Evolutionary conservation across 2,113 vertebrate genomes (phyloP).

Genomic region (Pelecanoides urinatrix): DNA sequence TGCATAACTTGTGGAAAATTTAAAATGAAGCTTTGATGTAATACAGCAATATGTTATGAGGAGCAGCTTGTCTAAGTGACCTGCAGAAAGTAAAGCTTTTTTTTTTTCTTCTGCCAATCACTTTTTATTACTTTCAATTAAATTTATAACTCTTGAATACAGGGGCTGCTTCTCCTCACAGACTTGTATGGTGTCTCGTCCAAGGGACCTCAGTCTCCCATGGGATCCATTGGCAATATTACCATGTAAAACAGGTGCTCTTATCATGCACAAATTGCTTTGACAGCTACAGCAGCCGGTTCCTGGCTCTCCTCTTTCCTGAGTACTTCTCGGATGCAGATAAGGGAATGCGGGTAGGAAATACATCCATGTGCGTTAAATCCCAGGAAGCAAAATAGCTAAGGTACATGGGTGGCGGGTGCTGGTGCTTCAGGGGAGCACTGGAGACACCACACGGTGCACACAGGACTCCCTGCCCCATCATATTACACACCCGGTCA

Average conservation of each 20-base stretch:
- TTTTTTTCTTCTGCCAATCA: neutral
- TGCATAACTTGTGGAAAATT: neutral
- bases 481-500: neutral
- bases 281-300: neutral
- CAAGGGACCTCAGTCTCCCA: neutral
- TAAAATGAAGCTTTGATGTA: neutral
- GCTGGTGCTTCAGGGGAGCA: neutral
- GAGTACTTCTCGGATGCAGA: neutral
- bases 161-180: neutral
- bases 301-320: neutral
- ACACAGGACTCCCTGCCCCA: fast-evolving
- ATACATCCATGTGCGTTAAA: neutral
- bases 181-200: neutral
- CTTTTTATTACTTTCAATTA: neutral
- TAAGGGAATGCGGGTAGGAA: neutral
- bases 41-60: neutral
- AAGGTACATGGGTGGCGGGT: neutral
- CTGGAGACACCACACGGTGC: fast-evolving
- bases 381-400: neutral
- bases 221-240: neutral
- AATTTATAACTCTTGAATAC: neutral
- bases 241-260: neutral
- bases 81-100: neutral
- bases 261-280: neutral
- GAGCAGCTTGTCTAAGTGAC: neutral